phyloP scores from a whole-genome alignment of 37 sponge, comb jelly and placozoan genomes.

The Chondrosia reniformis region DNA sequence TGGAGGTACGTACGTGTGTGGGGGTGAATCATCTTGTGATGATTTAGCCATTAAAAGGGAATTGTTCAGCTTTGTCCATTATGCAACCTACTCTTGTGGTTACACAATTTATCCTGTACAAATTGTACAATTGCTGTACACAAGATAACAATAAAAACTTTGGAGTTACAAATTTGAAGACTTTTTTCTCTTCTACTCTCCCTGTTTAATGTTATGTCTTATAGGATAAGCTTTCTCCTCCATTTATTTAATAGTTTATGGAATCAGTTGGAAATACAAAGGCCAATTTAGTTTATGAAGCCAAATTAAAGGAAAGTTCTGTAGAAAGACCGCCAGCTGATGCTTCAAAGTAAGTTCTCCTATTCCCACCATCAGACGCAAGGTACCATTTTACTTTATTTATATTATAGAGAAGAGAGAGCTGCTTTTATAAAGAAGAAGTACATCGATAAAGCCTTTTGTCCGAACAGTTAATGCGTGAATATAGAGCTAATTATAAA shows the following conservation, averaged over 20 bases:
- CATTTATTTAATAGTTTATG: slow-evolving; percentile 61
- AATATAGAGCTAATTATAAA: neutral
- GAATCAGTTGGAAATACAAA: slow-evolving; percentile 69
- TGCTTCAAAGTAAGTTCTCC: slow-evolving; percentile 68
- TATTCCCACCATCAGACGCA: too few species aligned
- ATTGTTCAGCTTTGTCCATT: too few species aligned
- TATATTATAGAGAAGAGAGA: slow-evolving; percentile 42
- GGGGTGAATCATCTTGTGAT: too few species aligned
- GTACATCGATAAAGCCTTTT: slow-evolving; percentile 62
- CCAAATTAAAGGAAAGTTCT: slow-evolving; percentile 23
- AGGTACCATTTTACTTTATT: neutral
- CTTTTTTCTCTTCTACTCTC: too few species aligned
- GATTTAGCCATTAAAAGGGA: too few species aligned
- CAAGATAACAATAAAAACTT: too few species aligned
- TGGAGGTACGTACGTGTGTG: slow-evolving; percentile 35
- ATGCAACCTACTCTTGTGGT: too few species aligned
- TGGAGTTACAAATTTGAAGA: too few species aligned
- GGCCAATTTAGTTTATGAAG: slow-evolving; percentile 73
- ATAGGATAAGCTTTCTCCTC: neutral
- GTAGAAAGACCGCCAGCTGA: slow-evolving; percentile 48
- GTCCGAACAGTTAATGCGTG: neutral
- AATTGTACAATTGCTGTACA: too few species aligned
- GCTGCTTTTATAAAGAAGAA: slow-evolving; percentile 55
- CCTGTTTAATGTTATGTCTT: neutral
- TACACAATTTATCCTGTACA: too few species aligned